Percentiles rank a stretch among this genome's conserved stretches.
Conservation (phyloP, 2,888 invertebrate genomes). For the Aethes cnicana region DNA sequence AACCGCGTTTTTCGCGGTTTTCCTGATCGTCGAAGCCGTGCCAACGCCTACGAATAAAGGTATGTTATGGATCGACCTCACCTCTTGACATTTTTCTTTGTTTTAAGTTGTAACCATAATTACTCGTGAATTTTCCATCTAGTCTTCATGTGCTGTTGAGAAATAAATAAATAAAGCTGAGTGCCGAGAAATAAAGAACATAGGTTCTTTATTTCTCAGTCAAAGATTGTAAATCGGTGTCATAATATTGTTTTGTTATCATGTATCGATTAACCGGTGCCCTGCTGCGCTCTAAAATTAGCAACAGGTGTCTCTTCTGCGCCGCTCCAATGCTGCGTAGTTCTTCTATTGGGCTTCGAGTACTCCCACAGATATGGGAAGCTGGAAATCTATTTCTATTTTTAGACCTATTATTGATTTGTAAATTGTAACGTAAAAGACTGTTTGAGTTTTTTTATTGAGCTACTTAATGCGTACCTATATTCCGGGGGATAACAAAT, state of each 20-base stretch:
- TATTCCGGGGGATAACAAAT: no score
- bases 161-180: no score
- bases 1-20: conserved; percentile 74
- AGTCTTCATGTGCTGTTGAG: no score
- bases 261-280: conserved; percentile 62
- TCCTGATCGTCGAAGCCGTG: conserved; percentile 58
- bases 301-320: conserved; percentile 73
- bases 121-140: no score
- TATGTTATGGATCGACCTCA: conserved; percentile 40
- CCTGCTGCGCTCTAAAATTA: conserved; percentile 69
- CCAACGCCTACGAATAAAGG: conserved; percentile 73
- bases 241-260: conserved; percentile 44
- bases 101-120: no score
- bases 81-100: conserved; percentile 24
- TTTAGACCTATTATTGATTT: conserved; percentile 15
- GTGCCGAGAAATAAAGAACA: no score
- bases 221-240: conserved; percentile 29
- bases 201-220: conserved; percentile 17
- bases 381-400: conserved; percentile 3
- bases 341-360: conserved; percentile 44
- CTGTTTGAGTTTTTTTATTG: not conserved
- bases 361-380: conserved; percentile 43
- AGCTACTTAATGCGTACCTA: no score
- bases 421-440: not conserved
- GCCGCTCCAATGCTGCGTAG: conserved; percentile 57